Evolutionary conservation across 2,797 vertebrate genomes (phyloP).

Genomic region (Clamator glandarius): DNA sequence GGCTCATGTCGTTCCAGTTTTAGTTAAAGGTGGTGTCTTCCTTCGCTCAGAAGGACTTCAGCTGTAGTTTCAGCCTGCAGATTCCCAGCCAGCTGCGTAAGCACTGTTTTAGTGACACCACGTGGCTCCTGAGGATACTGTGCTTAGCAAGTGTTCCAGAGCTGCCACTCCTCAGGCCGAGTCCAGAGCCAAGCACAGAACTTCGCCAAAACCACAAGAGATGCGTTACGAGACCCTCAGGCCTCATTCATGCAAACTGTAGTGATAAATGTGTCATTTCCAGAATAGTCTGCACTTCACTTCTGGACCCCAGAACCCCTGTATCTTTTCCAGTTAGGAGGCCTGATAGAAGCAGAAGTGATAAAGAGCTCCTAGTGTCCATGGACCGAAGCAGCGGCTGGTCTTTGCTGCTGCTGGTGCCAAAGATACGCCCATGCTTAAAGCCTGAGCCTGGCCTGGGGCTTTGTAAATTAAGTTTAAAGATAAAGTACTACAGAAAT

Average conservation of each 20-base stretch:
- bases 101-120: conserved; percentile 57
- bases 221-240: neutral
- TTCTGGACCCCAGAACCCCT: neutral
- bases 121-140: conserved; percentile 47
- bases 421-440: neutral
- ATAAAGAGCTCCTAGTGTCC: neutral
- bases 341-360: neutral
- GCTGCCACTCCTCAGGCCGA: neutral
- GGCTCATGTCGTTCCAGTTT: neutral
- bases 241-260: neutral
- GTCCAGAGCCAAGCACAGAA: neutral
- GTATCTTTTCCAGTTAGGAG: neutral
- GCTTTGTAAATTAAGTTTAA: neutral
- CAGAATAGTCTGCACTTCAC: neutral
- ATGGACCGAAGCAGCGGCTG: neutral
- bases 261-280: neutral
- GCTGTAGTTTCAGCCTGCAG: neutral
- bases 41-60: neutral
- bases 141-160: neutral
- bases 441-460: neutral
- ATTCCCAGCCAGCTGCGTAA: neutral
- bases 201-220: neutral
- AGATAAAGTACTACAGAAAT: neutral
- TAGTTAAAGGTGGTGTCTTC: neutral
- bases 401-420: neutral